A percentile compares a stretch with the other conserved stretches of the same genome.
Evolutionary conservation across 2,797 vertebrate genomes (phyloP).

Genomic region (Enteromius fasciolatus): DNA sequence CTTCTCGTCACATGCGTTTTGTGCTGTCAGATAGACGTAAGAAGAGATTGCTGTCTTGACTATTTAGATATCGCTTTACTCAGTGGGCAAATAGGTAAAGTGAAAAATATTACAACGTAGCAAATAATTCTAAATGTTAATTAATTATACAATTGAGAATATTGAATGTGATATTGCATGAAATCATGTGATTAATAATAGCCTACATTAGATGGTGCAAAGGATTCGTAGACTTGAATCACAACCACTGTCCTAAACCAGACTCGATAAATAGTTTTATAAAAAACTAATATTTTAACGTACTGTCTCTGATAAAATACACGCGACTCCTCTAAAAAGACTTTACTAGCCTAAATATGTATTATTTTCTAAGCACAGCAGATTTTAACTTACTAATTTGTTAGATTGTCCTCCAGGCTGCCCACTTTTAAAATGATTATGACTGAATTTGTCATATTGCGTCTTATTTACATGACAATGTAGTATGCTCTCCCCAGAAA

Average conservation of each 20-base stretch:
- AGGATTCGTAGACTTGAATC: background rate
- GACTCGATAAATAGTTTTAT: background rate
- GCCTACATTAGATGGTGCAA: background rate
- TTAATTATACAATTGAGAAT: background rate
- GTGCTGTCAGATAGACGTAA: slow-evolving; percentile 1
- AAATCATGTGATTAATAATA: background rate
- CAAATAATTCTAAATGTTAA: background rate
- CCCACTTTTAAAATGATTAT: background rate
- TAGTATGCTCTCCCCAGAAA: background rate
- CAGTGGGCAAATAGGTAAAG: slow-evolving; percentile 39
- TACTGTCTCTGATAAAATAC: background rate
- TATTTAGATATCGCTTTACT: background rate
- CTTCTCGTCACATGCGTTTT: background rate
- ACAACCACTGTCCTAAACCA: background rate
- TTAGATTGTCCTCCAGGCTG: background rate
- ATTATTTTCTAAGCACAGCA: background rate
- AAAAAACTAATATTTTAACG: background rate
- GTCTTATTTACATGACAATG: background rate
- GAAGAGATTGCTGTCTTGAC: slow-evolving; percentile 1
- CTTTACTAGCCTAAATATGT: background rate
- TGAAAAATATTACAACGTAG: background rate
- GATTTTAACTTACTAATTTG: background rate
- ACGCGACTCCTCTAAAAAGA: background rate
- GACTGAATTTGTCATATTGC: background rate
- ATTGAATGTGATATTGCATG: background rate